Evolutionary conservation across 2,113 vertebrate species (phyloP), one percentile per base, ranked within the genome.

Genomic region (Mesitornis unicolor): DNA sequence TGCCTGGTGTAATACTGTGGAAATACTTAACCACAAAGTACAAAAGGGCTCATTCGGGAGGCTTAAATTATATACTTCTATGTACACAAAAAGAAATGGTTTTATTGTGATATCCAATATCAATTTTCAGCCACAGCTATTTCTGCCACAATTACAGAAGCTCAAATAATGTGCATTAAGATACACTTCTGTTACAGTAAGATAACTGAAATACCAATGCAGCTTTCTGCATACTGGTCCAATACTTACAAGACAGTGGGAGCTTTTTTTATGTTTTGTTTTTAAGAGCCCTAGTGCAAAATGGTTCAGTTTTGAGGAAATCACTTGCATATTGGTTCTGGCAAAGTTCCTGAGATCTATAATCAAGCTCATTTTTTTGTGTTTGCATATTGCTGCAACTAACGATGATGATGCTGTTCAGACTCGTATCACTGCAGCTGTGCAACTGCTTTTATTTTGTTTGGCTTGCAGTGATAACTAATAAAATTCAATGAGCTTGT

Each of bases 401-500:
- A 57, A 91, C 65, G 78, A 93, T 50, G 81, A 93, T 76, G 63
- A 73, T 51, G 80, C 65, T 78, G 56, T 84, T 84, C 77, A 95
- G 60, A 84, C 25, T 77, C 42, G 5, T 57, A 89, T 33, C 70
- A 79, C 33, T 45, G 74, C 91, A 94, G 91, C 92, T 96, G 94
- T 91, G 84, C 57, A 79, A 56, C 67, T 89, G 38, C 65, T 93
- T 95, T 90, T 54, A 84, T 79, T 93, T 87, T 7, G 2, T 90
- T 71, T 89, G 76, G 69, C 60, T 94, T 87, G 48, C 69, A 93
- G 48, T 68, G 57, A 75, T 71, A 93, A 87, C 87, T 81, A 94
- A 71, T 89, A 91, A 95, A 91, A 93, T 63, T 75, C 84, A 87
- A 60, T 71, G 43, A 95, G 48, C 69, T 86, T 86, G 43, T 82